These are phyloP conservation scores for Abrostola triplasia DNA, from an alignment of 2,888 invertebrate species.

Conservation along the genomic window DNA sequence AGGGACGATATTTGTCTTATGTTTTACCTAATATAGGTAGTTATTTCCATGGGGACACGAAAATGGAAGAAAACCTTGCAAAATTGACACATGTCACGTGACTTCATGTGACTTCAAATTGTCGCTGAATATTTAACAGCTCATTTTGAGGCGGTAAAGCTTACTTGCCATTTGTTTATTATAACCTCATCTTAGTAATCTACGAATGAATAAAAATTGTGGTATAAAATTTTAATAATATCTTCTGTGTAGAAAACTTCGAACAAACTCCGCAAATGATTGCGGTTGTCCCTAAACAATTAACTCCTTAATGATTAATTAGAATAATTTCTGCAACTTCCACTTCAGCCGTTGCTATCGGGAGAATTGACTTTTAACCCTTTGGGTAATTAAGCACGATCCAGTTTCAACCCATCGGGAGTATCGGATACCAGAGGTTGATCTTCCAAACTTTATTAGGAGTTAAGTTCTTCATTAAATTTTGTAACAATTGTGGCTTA, in stretches of 20 bases:
- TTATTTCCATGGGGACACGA: no score
- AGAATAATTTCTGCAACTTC: conserved; percentile 42
- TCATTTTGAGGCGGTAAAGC: no score
- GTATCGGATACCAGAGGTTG: conserved; percentile 21
- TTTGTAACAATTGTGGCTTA: conserved; percentile 19
- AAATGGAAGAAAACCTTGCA: no score
- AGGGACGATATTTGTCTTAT: no score
- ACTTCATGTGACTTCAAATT: no score
- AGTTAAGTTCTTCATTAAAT: conserved; percentile 10
- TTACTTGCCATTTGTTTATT: no score
- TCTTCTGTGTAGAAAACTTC: conserved; percentile 14
- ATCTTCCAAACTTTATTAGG: conserved; percentile 12
- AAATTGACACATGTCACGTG: no score
- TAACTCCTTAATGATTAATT: conserved; percentile 46
- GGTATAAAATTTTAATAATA: no score
- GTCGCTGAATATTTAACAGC: no score
- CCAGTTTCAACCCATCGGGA: conserved; percentile 31
- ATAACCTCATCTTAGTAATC: background rate
- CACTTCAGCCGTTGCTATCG: conserved; percentile 20
- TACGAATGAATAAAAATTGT: no score
- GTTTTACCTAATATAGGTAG: no score
- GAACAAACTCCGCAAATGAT: background rate
- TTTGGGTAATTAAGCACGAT: conserved; percentile 36
- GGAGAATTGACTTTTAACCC: conserved; percentile 43
- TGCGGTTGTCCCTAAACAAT: conserved; percentile 24